These are phyloP conservation scores for Catocala fraxini DNA, from an alignment of 2,888 invertebrate genomes.

Conservation along the genomic window DNA sequence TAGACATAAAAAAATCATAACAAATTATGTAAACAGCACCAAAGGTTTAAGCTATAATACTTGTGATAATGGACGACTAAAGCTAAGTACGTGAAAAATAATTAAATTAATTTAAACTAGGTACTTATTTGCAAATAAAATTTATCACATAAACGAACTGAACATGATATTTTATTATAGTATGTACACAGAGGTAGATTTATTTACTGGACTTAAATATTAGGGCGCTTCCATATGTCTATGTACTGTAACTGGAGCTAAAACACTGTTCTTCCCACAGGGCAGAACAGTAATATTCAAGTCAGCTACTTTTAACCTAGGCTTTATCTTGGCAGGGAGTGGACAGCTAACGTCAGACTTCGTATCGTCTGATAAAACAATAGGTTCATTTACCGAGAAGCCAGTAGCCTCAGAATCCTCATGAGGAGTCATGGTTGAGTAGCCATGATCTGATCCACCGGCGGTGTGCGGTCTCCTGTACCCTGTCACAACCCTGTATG, in stretches of 20 bases:
- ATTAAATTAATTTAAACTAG: slow-evolving; percentile 23
- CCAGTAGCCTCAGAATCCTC: slow-evolving; percentile 95
- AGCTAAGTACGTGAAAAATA: slow-evolving; percentile 43
- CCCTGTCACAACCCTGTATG: slow-evolving; percentile 94
- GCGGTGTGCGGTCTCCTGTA: slow-evolving; percentile 92
- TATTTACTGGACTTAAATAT: slow-evolving; percentile 47
- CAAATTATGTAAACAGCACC: slow-evolving; percentile 52
- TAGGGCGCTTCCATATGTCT: slow-evolving; percentile 94
- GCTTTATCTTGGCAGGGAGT: slow-evolving; percentile 81
- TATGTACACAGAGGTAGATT: slow-evolving; percentile 72
- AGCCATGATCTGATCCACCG: slow-evolving; percentile 97
- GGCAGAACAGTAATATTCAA: slow-evolving; percentile 83
- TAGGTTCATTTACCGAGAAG: slow-evolving; percentile 90
- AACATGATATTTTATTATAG: slow-evolving; percentile 33
- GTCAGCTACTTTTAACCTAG: slow-evolving; percentile 75
- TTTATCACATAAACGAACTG: slow-evolving; percentile 43
- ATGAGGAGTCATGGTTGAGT: slow-evolving; percentile 97
- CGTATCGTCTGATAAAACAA: slow-evolving; percentile 85
- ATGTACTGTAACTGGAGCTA: slow-evolving; percentile 97
- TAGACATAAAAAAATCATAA: slow-evolving; percentile 36
- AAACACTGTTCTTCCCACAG: slow-evolving; percentile 88
- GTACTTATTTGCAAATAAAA: slow-evolving; percentile 42
- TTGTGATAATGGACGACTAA: slow-evolving; percentile 36
- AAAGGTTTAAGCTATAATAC: slow-evolving; percentile 43
- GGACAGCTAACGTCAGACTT: slow-evolving; percentile 88